Conservation (phyloP, 2,888 invertebrate genomes). For the Clepsis dumicolana region DNA sequence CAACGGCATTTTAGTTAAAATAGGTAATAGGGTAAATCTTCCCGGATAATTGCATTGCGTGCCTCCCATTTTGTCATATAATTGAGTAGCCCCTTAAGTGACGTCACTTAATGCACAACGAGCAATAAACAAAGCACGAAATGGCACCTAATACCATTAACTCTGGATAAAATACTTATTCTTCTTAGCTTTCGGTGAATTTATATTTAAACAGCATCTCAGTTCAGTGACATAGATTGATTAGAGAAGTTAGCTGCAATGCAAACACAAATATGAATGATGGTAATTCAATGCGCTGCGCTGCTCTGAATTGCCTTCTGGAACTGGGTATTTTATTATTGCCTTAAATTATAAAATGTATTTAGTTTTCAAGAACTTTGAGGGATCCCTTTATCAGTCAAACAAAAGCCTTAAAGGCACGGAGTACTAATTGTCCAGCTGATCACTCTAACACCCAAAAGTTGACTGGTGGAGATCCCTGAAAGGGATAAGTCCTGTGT, state of each 20-base stretch:
- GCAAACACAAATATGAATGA: conserved; percentile 27
- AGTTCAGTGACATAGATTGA: conserved; percentile 16
- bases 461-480: no score
- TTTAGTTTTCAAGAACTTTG: no score
- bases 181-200: neutral
- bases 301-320: neutral
- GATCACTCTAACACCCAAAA: no score
- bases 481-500: no score
- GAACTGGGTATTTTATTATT: neutral
- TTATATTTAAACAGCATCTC: neutral
- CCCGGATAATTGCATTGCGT: neutral
- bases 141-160: neutral
- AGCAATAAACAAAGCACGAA: neutral
- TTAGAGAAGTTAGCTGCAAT: conserved; percentile 12
- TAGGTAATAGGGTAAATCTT: no score
- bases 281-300: neutral
- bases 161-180: neutral
- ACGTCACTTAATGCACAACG: neutral
- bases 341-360: no score
- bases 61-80: neutral
- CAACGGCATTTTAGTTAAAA: no score
- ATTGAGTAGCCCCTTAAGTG: neutral
- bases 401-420: no score
- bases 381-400: no score
- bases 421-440: no score